phyloP scores from a whole-genome alignment of 2,888 invertebrate genomes.

The Syrista parreyssii region DNA sequence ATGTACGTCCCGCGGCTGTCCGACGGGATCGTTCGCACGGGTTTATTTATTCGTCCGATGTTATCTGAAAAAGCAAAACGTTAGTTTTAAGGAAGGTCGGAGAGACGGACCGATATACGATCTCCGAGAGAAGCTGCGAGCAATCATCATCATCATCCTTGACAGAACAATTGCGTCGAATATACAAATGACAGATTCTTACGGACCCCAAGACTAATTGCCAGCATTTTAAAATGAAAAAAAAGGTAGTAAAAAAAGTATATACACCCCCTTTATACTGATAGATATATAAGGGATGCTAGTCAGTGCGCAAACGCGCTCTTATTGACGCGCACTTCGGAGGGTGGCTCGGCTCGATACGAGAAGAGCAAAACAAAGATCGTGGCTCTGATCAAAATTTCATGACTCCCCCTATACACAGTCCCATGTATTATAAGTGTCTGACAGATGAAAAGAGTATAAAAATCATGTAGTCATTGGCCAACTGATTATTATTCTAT shows the following conservation, averaged over 20 bases:
- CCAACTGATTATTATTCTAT: not conserved
- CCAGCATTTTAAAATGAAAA: not conserved
- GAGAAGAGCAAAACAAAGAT: conserved; percentile 49
- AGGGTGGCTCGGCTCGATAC: conserved; percentile 41
- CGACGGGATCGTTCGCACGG: not conserved
- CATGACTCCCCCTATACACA: conserved; percentile 21
- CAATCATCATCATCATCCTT: not conserved
- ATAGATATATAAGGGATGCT: not conserved
- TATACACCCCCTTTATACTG: not conserved
- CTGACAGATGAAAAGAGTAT: not conserved
- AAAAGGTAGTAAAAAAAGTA: not conserved
- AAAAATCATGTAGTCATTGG: not conserved
- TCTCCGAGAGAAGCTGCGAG: not conserved
- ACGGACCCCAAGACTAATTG: not conserved
- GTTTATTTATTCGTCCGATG: not conserved
- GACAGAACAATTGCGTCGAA: not conserved
- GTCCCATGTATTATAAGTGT: not conserved
- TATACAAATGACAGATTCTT: not conserved
- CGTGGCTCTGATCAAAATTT: conserved; percentile 40
- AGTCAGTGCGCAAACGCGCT: conserved; percentile 52
- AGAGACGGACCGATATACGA: not conserved
- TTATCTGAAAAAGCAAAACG: not conserved
- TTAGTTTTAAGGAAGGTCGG: not conserved
- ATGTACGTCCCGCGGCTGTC: not conserved
- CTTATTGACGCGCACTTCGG: conserved; percentile 54